Conservation (phyloP, 2,113 vertebrate genomes). For the Anolis carolinensis region DNA sequence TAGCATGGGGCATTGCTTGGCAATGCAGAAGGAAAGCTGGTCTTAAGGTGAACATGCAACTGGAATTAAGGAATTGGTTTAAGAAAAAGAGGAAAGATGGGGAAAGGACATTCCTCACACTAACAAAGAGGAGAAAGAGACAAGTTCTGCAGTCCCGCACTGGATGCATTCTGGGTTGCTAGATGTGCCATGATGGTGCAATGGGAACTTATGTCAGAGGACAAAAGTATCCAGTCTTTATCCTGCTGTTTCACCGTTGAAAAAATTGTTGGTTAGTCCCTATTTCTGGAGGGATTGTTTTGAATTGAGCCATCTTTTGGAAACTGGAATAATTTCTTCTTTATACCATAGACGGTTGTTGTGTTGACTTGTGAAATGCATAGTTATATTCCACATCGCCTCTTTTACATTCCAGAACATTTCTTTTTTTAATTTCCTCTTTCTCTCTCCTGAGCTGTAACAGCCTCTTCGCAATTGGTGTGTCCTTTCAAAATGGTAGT, state of each 20-base stretch:
- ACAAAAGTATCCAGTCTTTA: conserved; percentile 48
- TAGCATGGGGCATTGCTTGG: conserved; percentile 73
- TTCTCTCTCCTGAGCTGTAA: conserved; percentile 70
- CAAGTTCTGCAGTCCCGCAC: conserved; percentile 61
- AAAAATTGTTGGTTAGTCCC: conserved; percentile 61
- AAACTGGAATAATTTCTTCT: conserved; percentile 75
- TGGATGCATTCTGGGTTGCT: conserved; percentile 64
- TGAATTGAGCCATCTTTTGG: conserved; percentile 77
- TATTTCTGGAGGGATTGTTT: conserved; percentile 71
- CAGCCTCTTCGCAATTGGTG: conserved; percentile 71
- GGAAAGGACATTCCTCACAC: conserved; percentile 38
- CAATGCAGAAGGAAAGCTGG: conserved; percentile 58
- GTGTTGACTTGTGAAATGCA: conserved; percentile 72
- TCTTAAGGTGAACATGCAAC: conserved; percentile 63
- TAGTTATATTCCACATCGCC: conserved; percentile 64
- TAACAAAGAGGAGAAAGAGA: conserved; percentile 38
- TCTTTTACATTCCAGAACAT: conserved; percentile 82
- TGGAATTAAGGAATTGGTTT: conserved; percentile 64
- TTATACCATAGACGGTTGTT: conserved; percentile 72
- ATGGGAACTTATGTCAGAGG: conserved; percentile 40
- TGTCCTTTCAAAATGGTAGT: conserved; percentile 74
- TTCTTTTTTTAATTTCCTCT: conserved; percentile 59
- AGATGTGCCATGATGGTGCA: conserved; percentile 70
- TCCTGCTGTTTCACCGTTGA: conserved; percentile 64
- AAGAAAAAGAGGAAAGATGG: conserved; percentile 50